Conservation (phyloP, 1,140 invertebrate species). For the Arctopsyche grandis region DNA sequence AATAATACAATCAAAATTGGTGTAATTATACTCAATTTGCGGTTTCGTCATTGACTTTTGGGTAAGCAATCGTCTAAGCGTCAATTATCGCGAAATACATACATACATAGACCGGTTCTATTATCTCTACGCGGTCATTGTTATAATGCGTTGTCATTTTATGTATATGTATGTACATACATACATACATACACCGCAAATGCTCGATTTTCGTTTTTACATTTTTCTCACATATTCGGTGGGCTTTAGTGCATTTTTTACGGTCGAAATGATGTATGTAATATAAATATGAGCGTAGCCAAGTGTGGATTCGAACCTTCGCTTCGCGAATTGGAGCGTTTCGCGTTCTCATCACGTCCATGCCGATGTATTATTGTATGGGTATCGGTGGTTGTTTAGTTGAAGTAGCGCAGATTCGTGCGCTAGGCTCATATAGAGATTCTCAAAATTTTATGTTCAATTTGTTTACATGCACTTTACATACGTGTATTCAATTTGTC, state of each 20-base stretch:
- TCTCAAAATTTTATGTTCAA: background rate
- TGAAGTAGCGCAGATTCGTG: slow-evolving; percentile 8
- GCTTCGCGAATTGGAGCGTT: background rate
- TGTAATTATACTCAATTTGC: no score
- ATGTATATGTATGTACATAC: background rate
- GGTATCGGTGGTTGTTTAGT: slow-evolving; percentile 10
- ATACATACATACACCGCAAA: background rate
- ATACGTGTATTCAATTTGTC: background rate
- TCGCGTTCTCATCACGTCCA: slow-evolving; percentile 25
- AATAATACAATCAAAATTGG: no score
- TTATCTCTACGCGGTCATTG: no score
- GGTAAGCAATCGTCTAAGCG: no score
- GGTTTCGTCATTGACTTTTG: no score
- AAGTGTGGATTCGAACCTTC: no score
- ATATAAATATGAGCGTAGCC: background rate
- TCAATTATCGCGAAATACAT: background rate
- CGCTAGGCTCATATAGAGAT: background rate
- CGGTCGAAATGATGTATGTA: background rate
- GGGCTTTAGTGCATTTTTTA: background rate
- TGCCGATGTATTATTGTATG: background rate
- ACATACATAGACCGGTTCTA: background rate
- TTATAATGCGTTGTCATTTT: background rate
- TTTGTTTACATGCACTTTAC: background rate
- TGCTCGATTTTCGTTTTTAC: background rate
- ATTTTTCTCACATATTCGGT: background rate